phyloP scores from a whole-genome alignment of 2,113 vertebrate species.

The Pao palembangensis region DNA sequence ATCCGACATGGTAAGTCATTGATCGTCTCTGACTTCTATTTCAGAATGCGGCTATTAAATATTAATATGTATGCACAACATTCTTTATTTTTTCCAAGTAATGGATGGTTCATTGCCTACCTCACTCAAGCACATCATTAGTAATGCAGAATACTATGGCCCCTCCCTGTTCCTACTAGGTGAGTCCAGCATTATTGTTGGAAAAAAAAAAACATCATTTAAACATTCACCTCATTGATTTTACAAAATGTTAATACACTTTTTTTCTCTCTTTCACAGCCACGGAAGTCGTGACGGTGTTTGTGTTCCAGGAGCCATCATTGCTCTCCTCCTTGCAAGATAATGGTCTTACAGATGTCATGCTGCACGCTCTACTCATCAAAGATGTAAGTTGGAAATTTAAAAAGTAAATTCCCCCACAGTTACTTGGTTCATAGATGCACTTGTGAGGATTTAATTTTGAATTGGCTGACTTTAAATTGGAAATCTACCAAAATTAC shows the following conservation, averaged over 20 bases:
- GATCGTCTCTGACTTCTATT: not conserved
- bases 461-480: not conserved
- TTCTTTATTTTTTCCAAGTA: conserved; percentile 70
- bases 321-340: conserved; percentile 92
- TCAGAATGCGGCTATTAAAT: conserved; percentile 1
- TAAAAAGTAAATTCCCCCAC: not conserved
- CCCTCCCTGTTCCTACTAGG: conserved; percentile 92
- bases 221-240: not conserved
- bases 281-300: conserved; percentile 95
- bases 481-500: not conserved
- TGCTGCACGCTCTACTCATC: conserved; percentile 93
- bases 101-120: conserved; percentile 97
- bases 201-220: not conserved
- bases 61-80: not conserved
- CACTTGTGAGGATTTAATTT: not conserved
- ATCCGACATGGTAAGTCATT: conserved; percentile 86
- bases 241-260: not conserved
- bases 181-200: conserved; percentile 61
- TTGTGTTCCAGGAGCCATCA: conserved; percentile 97
- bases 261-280: conserved; percentile 67
- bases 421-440: no score
- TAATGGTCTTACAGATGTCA: conserved; percentile 94
- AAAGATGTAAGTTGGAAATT: conserved; percentile 84
- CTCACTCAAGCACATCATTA: conserved; percentile 96
- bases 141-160: conserved; percentile 95